phyloP scores from a whole-genome alignment of 2,888 invertebrate species.

The Tanytarsus gracilentus region DNA sequence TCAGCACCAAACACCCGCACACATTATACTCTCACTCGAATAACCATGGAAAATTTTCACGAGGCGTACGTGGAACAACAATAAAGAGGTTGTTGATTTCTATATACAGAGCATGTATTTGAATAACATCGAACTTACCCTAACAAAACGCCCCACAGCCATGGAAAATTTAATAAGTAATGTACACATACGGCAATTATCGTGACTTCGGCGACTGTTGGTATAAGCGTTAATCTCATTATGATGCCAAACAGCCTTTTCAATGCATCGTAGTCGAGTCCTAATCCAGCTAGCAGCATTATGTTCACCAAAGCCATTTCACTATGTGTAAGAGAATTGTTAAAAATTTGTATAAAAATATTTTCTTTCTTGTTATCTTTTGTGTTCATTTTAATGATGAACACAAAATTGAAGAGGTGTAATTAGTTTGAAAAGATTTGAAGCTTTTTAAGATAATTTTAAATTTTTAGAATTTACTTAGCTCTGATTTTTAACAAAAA shows the following conservation, averaged over 20 bases:
- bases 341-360: too few species aligned
- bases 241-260: constrained; percentile 48
- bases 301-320: constrained; percentile 56
- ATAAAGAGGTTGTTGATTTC: not conserved
- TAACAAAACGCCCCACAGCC: constrained; percentile 50
- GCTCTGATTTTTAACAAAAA: not conserved
- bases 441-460: not conserved
- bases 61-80: not conserved
- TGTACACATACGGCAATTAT: constrained; percentile 46
- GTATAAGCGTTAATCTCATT: constrained; percentile 49
- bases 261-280: constrained; percentile 51
- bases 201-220: constrained; percentile 51
- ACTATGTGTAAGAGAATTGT: constrained; percentile 37
- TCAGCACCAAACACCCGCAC: not conserved
- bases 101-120: too few species aligned
- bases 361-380: too few species aligned
- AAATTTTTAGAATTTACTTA: not conserved
- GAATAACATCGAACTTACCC: too few species aligned
- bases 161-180: constrained; percentile 50
- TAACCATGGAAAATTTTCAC: not conserved
- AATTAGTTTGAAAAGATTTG: not conserved
- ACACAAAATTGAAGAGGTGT: too few species aligned
- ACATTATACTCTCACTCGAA: not conserved
- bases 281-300: constrained; percentile 54
- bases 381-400: too few species aligned